Percentiles rank a stretch among this genome's conserved stretches.
These are phyloP conservation scores for Sarcophaga bullata DNA, from an alignment of 1,140 invertebrate genomes.

Conservation along the genomic window DNA sequence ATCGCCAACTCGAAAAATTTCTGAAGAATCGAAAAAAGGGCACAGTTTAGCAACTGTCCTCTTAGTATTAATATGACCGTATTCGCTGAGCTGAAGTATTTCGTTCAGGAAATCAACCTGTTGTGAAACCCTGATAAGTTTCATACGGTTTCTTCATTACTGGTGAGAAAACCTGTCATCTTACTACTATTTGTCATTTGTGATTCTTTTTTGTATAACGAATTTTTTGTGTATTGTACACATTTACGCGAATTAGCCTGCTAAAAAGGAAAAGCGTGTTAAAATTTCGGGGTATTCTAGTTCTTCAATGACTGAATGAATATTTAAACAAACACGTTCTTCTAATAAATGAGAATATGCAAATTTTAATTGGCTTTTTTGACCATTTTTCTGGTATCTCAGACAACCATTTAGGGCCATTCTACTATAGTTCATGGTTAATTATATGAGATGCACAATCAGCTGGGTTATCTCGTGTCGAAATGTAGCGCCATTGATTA, in stretches of 20 bases:
- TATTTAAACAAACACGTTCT: background rate
- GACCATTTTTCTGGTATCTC: background rate
- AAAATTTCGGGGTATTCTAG: background rate
- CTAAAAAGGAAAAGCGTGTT: background rate
- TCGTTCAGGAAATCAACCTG: background rate
- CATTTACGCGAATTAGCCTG: background rate
- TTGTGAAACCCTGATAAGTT: background rate
- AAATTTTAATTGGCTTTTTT: background rate
- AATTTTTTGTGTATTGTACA: too few relatives aligned
- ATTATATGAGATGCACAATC: conserved; percentile 44
- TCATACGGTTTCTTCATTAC: background rate
- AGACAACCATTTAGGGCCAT: conserved; percentile 31
- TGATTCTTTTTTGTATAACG: too few relatives aligned
- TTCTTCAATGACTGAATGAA: background rate
- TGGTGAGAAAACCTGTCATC: conserved; percentile 3
- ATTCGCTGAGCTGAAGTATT: background rate
- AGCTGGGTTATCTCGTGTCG: conserved; percentile 57
- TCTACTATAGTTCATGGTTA: conserved; percentile 44
- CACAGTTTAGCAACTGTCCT: background rate
- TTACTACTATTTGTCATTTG: background rate
- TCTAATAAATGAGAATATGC: background rate
- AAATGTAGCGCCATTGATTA: conserved; percentile 54
- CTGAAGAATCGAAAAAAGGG: background rate
- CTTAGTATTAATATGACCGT: background rate
- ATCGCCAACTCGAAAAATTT: background rate